Evolutionary conservation across 1,140 invertebrate species (phyloP), one percentile per base, ranked within the genome.

Genomic region (Sitophilus oryzae): DNA sequence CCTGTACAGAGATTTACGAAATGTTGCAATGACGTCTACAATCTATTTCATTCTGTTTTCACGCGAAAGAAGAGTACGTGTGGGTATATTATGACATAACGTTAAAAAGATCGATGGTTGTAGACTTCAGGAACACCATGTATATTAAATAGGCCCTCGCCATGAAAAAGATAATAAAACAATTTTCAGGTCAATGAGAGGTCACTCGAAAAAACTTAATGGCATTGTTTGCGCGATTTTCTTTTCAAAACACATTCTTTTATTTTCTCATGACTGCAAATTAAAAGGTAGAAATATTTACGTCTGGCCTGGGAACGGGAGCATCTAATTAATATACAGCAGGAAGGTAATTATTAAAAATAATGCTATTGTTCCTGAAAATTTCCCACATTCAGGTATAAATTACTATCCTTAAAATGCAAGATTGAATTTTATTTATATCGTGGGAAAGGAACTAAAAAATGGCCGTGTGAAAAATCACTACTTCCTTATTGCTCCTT

Each of bases 311-410:
- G 62, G 59, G 64, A 64, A 66, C 51, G 37, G 51, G 64, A 52
- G 43, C 56, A 57, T 46, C 64, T 64, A 60, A 66, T 66, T 66
- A 64, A 66, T 59, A 66, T 66, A 61, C 64, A 62, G 56, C 53
- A 62, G 62, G 56, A 52, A 60, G 52, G 52, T 58, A 64, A 66
- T 66, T 64, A 66, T 66, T 66, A 66, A 62, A 65, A 64, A 65
- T 62, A 62, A 64, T 61, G 51, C 56, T 43, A 66, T 66, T 63
- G 61, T 61, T 60, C 42, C 42, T 48, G 35, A 30, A 41, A 51
- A 42, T 42, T 59, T 59, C 60, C 60, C 56, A 59, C 56, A 59
- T 50, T 54, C 16, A 47, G 25, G 59, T 58, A 58, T 61, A 52
- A 61, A 57, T 53, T 45, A 58, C 37, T 44, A 58, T 50, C 52